phyloP scores from a whole-genome alignment of 2,113 vertebrate genomes.

The Galemys pyrenaicus region DNA sequence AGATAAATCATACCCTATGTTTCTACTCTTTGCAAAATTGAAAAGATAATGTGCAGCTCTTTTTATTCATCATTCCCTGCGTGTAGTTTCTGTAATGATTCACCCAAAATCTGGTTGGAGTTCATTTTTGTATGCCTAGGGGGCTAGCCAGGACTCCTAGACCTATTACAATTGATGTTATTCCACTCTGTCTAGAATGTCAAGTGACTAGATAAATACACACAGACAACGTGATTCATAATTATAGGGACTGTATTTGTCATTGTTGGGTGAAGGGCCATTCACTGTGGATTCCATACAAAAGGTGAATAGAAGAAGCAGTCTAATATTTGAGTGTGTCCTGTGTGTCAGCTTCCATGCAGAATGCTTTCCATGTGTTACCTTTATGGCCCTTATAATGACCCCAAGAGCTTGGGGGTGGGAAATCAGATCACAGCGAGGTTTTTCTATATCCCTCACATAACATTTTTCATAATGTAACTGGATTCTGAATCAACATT shows the following conservation, averaged over 20 bases:
- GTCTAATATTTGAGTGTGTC: rapidly evolving
- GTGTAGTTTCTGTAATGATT: conserved; percentile 9
- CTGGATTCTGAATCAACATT: not conserved
- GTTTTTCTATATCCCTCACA: not conserved
- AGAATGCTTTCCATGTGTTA: not conserved
- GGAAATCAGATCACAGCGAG: not conserved
- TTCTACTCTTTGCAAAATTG: not conserved
- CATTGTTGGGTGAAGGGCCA: not conserved
- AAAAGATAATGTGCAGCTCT: not conserved
- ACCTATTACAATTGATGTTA: not conserved
- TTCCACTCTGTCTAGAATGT: too few species aligned
- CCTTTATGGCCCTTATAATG: not conserved
- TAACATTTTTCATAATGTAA: not conserved
- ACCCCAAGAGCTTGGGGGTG: too few species aligned
- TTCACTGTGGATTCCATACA: not conserved
- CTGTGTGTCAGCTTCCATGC: not conserved
- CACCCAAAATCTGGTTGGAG: not conserved
- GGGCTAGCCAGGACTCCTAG: not conserved
- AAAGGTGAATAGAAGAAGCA: not conserved
- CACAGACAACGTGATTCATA: not conserved
- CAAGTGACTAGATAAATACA: not conserved
- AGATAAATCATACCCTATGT: not conserved
- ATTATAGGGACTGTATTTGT: not conserved
- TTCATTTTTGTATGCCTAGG: not conserved
- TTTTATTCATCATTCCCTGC: not conserved